phyloP scores from a whole-genome alignment of 2,888 invertebrate genomes.

The Erynnis tages region DNA sequence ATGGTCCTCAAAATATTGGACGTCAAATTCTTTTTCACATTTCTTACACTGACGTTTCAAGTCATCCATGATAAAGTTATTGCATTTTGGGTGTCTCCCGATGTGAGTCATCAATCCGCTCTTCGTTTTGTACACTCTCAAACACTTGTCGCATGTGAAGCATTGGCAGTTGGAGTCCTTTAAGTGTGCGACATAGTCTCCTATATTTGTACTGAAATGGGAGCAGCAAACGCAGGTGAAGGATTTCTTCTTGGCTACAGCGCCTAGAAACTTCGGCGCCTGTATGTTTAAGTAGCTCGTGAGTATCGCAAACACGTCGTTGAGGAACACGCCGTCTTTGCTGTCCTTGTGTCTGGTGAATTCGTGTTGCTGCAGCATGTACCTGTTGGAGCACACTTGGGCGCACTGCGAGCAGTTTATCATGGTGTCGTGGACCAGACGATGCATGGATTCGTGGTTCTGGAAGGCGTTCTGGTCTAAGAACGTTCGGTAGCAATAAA shows the following conservation, averaged over 20 bases:
- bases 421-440: not conserved
- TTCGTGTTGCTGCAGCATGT: slow-evolving; percentile 48
- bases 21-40: slow-evolving; percentile 41
- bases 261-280: slow-evolving; percentile 41
- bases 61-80: not conserved
- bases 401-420: slow-evolving; percentile 54
- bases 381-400: slow-evolving; percentile 34
- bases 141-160: slow-evolving; percentile 48
- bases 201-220: slow-evolving; percentile 31
- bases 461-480: slow-evolving; percentile 30
- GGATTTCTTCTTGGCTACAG: slow-evolving; percentile 28
- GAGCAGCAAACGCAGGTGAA: slow-evolving; percentile 47
- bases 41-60: slow-evolving; percentile 37
- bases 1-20: slow-evolving; percentile 36
- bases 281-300: slow-evolving; percentile 54
- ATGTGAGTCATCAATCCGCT: slow-evolving; percentile 41
- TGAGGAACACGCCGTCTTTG: slow-evolving; percentile 47
- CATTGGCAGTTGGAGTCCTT: slow-evolving; percentile 39
- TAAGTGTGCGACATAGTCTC: slow-evolving; percentile 48
- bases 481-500: slow-evolving; percentile 52
- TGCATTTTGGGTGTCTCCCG: slow-evolving; percentile 27
- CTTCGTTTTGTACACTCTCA: slow-evolving; percentile 41
- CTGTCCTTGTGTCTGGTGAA: slow-evolving; percentile 34
- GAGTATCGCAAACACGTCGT: slow-evolving; percentile 42
- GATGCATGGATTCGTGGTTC: slow-evolving; percentile 51